Conservation (phyloP, 2,797 vertebrate species). For the Streptopelia turtur region DNA sequence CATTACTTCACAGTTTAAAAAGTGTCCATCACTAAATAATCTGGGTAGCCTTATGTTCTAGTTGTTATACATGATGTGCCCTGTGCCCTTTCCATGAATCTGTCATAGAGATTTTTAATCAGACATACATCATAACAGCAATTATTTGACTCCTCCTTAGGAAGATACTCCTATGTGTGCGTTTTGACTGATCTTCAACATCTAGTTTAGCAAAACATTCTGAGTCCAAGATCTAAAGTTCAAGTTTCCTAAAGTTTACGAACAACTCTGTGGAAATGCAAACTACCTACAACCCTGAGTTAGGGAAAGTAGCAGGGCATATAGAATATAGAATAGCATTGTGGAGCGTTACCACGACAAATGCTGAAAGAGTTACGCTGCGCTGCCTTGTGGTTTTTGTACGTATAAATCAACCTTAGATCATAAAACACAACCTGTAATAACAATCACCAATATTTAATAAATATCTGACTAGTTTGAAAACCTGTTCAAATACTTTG, state of each 20-base stretch:
- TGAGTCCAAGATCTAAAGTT: neutral
- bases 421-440: conserved; percentile 77
- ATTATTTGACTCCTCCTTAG: neutral
- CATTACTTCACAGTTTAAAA: neutral
- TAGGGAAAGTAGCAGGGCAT: neutral
- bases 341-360: conserved; percentile 1
- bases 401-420: conserved; percentile 54
- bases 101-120: neutral
- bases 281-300: neutral
- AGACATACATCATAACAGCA: neutral
- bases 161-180: neutral
- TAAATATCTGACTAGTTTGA: conserved; percentile 65
- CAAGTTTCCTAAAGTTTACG: neutral
- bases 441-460: conserved; percentile 77
- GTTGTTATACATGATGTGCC: neutral
- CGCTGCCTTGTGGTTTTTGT: conserved; percentile 8
- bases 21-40: neutral
- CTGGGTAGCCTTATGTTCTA: neutral
- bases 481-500: conserved; percentile 77
- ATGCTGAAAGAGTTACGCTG: neutral
- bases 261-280: neutral
- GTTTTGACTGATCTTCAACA: neutral
- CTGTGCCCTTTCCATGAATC: neutral
- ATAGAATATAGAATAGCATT: neutral
- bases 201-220: neutral